phyloP scores from a whole-genome alignment of 2,113 vertebrate genomes.

The Neotragus pygmaeus region DNA sequence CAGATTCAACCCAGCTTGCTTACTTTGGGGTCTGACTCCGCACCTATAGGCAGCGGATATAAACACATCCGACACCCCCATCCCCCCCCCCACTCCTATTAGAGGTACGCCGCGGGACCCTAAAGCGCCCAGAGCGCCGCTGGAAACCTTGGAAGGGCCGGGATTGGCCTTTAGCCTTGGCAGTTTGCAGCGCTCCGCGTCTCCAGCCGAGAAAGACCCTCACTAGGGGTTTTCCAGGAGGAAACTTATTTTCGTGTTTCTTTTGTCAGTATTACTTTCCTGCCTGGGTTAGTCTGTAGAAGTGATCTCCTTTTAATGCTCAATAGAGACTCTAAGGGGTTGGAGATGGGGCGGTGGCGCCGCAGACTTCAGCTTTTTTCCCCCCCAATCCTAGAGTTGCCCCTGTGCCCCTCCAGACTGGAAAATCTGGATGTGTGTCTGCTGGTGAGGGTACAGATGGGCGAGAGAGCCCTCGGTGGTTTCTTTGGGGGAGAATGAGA shows the following conservation, averaged over 20 bases:
- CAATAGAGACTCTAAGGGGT: background rate
- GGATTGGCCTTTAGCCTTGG: background rate
- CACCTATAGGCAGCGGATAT: constrained; percentile 32
- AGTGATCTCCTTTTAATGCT: background rate
- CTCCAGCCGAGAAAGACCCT: background rate
- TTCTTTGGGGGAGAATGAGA: background rate
- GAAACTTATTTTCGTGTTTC: constrained; percentile 14
- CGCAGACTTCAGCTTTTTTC: background rate
- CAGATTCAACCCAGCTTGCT: background rate
- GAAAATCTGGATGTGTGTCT: background rate
- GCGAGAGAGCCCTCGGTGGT: background rate
- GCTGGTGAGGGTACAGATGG: background rate
- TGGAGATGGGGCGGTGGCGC: background rate
- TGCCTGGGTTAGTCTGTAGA: background rate
- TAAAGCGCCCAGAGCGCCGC: background rate
- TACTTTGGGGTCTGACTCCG: background rate
- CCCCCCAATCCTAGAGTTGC: accelerated
- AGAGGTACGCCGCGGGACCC: background rate
- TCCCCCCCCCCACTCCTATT: background rate
- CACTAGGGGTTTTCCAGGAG: background rate
- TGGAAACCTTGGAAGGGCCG: background rate
- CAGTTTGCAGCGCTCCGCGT: too few relatives aligned
- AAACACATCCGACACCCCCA: background rate
- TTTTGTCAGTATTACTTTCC: background rate
- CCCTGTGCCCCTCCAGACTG: background rate